phyloP scores from a whole-genome alignment of 1,140 invertebrate genomes.

The Lordiphosa clarofinis region DNA sequence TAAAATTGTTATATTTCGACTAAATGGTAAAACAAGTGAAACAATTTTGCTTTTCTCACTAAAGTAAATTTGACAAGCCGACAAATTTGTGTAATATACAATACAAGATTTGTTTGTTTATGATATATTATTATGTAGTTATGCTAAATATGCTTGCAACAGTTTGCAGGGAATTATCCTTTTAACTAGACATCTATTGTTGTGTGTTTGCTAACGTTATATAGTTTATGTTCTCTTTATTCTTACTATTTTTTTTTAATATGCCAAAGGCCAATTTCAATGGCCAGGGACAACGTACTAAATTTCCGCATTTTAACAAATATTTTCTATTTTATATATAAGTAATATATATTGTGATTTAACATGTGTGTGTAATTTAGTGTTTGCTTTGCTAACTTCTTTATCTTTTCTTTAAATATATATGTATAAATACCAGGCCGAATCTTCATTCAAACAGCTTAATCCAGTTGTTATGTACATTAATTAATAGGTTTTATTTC shows the following conservation, averaged over 20 bases:
- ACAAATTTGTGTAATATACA: slow-evolving; percentile 68
- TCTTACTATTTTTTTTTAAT: slow-evolving; percentile 32
- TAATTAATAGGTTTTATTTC: slow-evolving; percentile 31
- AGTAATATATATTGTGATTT: slow-evolving; percentile 55
- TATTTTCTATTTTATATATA: slow-evolving; percentile 44
- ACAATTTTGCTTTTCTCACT: slow-evolving; percentile 47
- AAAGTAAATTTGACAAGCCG: slow-evolving; percentile 70
- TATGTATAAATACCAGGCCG: slow-evolving; percentile 45
- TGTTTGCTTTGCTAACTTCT: slow-evolving; percentile 63
- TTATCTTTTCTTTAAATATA: slow-evolving; percentile 35
- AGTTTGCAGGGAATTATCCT: slow-evolving; percentile 32
- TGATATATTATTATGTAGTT: slow-evolving; percentile 30
- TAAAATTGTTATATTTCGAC: slow-evolving; percentile 56
- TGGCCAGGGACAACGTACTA: slow-evolving; percentile 54
- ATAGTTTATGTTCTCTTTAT: slow-evolving; percentile 18
- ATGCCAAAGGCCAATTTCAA: slow-evolving; percentile 30
- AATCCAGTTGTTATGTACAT: slow-evolving; percentile 53
- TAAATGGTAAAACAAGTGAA: slow-evolving; percentile 67
- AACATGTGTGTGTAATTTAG: slow-evolving; percentile 66
- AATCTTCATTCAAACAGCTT: slow-evolving; percentile 42
- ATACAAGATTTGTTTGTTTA: slow-evolving; percentile 31
- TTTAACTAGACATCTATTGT: slow-evolving; percentile 72
- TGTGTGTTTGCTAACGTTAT: slow-evolving; percentile 8
- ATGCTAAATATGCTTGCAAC: slow-evolving; percentile 59
- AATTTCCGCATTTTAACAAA: slow-evolving; percentile 50